Evolutionary conservation across 2,113 vertebrate species (phyloP).

Genomic region (Merops nubicus): DNA sequence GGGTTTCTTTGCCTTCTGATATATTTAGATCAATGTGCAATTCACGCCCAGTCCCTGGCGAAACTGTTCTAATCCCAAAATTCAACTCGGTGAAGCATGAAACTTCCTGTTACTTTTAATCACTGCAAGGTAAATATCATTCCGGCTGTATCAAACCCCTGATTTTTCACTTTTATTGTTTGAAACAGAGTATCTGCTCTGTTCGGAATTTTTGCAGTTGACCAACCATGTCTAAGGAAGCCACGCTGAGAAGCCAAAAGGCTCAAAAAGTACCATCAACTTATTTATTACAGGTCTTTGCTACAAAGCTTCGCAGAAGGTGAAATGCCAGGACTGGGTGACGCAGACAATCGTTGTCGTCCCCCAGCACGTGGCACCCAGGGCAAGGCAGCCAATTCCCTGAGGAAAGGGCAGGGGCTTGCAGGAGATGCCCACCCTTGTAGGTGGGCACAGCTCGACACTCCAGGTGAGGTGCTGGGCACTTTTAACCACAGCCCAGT

Average conservation of each 20-base stretch:
- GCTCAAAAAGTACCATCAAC: background rate
- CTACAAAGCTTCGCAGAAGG: background rate
- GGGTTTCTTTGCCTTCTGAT: conserved; percentile 41
- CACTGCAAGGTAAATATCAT: background rate
- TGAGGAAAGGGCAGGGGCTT: rapidly evolving
- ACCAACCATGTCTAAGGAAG: background rate
- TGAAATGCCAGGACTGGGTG: background rate
- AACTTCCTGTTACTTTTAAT: conserved; percentile 48
- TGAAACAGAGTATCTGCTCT: background rate
- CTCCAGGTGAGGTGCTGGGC: rapidly evolving
- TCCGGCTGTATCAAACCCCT: background rate
- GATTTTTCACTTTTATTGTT: background rate
- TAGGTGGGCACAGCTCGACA: background rate
- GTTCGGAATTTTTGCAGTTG: background rate
- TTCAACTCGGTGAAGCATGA: background rate
- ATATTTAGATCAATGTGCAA: conserved; percentile 4
- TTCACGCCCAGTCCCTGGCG: conserved; percentile 21
- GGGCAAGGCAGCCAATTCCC: background rate
- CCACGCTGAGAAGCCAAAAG: background rate
- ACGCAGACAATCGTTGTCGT: background rate
- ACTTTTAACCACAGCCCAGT: background rate
- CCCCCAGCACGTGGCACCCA: background rate
- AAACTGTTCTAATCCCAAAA: conserved; percentile 22
- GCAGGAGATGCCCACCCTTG: background rate
- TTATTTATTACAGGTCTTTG: background rate